Evolutionary conservation across 2,888 invertebrate species (phyloP).

Genomic region (Caenorhabditis plicata): DNA sequence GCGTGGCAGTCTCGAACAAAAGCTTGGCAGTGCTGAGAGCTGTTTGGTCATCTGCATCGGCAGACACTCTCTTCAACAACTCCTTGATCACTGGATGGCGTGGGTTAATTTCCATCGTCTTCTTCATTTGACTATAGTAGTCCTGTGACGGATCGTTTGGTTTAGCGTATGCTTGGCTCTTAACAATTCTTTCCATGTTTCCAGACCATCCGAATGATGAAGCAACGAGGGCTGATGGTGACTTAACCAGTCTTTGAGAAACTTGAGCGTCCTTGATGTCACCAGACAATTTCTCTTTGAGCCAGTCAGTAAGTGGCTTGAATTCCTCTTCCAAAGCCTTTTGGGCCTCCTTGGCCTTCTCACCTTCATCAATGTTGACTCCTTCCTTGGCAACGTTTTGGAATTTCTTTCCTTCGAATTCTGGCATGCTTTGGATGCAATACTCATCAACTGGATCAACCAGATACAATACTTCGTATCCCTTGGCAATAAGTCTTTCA

Average conservation of each 20-base stretch:
- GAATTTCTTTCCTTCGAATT: slow-evolving; percentile 98
- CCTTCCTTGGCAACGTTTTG: slow-evolving; percentile 98
- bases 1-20: slow-evolving; percentile 87
- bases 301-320: slow-evolving; percentile 88
- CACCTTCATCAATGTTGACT: slow-evolving; percentile 62
- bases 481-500: slow-evolving; percentile 86
- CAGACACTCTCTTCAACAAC: slow-evolving; percentile 79
- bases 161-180: slow-evolving; percentile 89
- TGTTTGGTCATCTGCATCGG: slow-evolving; percentile 77
- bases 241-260: slow-evolving; percentile 84
- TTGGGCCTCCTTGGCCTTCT: slow-evolving; percentile 72
- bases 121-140: slow-evolving; percentile 83
- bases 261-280: slow-evolving; percentile 77
- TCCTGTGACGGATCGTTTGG: slow-evolving; percentile 83
- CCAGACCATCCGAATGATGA: slow-evolving; percentile 98
- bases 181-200: slow-evolving; percentile 94
- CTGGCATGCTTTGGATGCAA: slow-evolving; percentile 89
- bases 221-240: slow-evolving; percentile 93
- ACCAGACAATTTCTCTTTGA: slow-evolving; percentile 74
- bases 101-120: slow-evolving; percentile 94
- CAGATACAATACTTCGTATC: slow-evolving; percentile 85
- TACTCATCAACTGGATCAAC: slow-evolving; percentile 98
- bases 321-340: slow-evolving; percentile 79
- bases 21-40: slow-evolving; percentile 84
- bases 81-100: slow-evolving; percentile 92